phyloP scores from a whole-genome alignment of 2,888 invertebrate genomes.

The Stramonita haemastoma region DNA sequence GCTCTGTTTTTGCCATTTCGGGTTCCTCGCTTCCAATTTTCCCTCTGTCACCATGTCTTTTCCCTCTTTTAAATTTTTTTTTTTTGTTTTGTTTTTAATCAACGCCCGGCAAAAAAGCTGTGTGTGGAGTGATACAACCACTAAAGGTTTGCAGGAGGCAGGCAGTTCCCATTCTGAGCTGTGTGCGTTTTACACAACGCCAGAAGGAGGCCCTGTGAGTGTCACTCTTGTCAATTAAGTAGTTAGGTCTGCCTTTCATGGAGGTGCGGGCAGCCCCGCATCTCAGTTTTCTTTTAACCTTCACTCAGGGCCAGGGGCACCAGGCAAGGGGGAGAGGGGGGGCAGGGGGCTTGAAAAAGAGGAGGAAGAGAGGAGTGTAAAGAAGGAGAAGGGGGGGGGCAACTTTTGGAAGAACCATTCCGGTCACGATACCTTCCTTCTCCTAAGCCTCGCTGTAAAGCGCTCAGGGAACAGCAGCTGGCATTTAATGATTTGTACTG shows the following conservation, averaged over 20 bases:
- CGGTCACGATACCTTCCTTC: conserved; percentile 18
- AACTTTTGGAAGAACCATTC: conserved; percentile 23
- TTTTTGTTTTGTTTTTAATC: too few relatives aligned
- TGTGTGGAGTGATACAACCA: conserved; percentile 34
- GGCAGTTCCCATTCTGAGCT: conserved; percentile 31
- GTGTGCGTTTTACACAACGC: not conserved
- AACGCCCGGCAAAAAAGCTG: too few relatives aligned
- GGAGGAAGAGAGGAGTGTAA: not conserved
- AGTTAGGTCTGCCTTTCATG: conserved; percentile 40
- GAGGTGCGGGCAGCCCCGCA: conserved; percentile 24
- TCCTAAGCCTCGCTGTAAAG: not conserved
- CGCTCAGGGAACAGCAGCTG: conserved; percentile 32
- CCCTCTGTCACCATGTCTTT: too few relatives aligned
- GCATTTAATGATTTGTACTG: conserved; percentile 39
- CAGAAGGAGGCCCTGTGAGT: conserved; percentile 33
- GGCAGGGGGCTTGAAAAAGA: not conserved
- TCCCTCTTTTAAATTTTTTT: too few relatives aligned
- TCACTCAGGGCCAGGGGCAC: conserved; percentile 27
- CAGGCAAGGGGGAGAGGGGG: not conserved
- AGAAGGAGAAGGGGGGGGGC: not conserved
- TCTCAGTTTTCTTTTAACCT: conserved; percentile 33
- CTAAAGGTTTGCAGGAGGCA: conserved; percentile 22
- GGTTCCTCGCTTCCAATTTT: too few relatives aligned
- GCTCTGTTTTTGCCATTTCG: too few relatives aligned
- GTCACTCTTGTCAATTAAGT: conserved; percentile 42